Base-by-base conservation (phyloP, 2,888 invertebrate genomes). In the Thereva nobilitata region DNA sequence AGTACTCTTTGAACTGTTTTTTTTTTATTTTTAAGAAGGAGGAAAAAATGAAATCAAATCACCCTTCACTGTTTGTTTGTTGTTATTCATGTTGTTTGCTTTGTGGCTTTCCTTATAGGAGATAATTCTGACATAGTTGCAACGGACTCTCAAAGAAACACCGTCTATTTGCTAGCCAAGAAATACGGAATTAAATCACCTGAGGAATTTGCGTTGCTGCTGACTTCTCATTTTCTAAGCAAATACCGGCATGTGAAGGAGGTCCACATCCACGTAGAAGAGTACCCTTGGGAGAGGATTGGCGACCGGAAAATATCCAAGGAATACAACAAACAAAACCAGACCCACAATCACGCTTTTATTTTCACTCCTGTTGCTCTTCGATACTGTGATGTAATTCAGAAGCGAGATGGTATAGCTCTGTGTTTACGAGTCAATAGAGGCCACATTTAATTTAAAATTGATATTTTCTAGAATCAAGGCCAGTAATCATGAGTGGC, bases 81-180 rank as follows among this genome's bases (percentile, higher is more conserved):
- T 42, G 10, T 56, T 56, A 56, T 56, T 56, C 56, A 56, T 44
- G 44, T 23, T 40, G 4, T 55, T 56, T 44, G 9, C 45, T 12
- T 23, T 57, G 42, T 57, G 34, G 34, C 35, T 37, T 7, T 52
- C 64, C 68, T 70, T 70, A 44, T 54, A 77, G 78, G 89, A n/a
- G 89, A 92, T 79, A 92, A 92, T 76, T 85, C 87, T 59, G 89
- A 90, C 75, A 89, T 92, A 68, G 88, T 92, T 12, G 91, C 91
- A 8, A 92, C 92, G 0, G 92, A 92, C 75, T 89, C 91, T 0
- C 92, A 92, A 77, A 92, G 92, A 80, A 92, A 92, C 76, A 91
- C 91, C 1, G 88, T 92, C 44, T 92, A 91, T 76, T 79, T 92
- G 45, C 78, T 92, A 72, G 92, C 92, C 5, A 91, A 91, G 76